A percentile compares a stretch with the other conserved stretches of the same genome.
Evolutionary conservation across 2,113 vertebrate species (phyloP).

Genomic region (Lophochroa leadbeateri): DNA sequence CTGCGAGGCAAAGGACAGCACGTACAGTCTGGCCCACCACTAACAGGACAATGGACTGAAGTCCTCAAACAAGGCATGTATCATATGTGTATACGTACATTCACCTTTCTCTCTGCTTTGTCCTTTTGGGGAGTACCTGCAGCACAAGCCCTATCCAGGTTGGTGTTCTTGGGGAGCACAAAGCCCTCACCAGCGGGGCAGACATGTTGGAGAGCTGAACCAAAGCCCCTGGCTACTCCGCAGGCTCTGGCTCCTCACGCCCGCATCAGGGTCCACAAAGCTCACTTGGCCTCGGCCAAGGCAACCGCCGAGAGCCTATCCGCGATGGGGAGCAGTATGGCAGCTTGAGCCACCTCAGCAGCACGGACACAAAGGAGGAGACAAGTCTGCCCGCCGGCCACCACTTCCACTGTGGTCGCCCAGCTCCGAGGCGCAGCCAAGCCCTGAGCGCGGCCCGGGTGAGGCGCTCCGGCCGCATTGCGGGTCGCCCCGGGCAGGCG

Average conservation of each 20-base stretch:
- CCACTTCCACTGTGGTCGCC: not conserved
- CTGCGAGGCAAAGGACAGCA: rapidly evolving
- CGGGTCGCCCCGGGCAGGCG: not conserved
- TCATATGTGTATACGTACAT: rapidly evolving
- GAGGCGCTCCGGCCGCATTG: not conserved
- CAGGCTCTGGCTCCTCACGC: not conserved
- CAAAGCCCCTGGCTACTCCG: rapidly evolving
- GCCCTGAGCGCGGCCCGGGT: not conserved
- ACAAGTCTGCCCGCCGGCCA: too few relatives aligned
- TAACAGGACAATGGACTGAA: not conserved
- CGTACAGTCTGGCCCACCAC: rapidly evolving
- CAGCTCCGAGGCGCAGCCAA: not conserved
- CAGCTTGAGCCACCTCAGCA: not conserved
- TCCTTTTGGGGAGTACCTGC: too few relatives aligned
- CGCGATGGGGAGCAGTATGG: not conserved
- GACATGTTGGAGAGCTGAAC: rapidly evolving
- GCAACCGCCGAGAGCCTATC: not conserved
- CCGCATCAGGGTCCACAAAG: rapidly evolving
- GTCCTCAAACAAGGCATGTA: not conserved
- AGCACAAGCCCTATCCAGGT: not conserved
- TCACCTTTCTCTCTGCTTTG: not conserved
- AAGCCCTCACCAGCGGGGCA: not conserved
- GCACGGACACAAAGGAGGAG: not conserved
- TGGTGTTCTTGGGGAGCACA: not conserved
- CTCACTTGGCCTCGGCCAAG: not conserved